phyloP scores from a whole-genome alignment of 2,888 invertebrate genomes.

The Pristionchus mayeri region DNA sequence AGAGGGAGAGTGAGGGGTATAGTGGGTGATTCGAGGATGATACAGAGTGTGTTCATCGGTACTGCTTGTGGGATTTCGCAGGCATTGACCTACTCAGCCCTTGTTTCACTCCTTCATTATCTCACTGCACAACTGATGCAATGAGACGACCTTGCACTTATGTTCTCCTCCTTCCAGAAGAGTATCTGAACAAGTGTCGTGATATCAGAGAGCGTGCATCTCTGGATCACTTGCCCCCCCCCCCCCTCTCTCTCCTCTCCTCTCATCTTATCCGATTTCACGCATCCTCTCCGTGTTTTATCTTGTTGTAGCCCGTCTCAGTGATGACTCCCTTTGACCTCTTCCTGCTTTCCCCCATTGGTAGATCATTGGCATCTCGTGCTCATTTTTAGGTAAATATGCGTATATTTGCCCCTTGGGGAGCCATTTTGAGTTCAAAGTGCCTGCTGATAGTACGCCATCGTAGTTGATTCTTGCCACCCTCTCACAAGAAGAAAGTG shows the following conservation, averaged over 20 bases:
- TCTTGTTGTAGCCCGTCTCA: too few species aligned
- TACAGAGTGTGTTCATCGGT: neutral
- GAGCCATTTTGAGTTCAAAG: too few species aligned
- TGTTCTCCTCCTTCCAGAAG: neutral
- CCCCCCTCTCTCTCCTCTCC: neutral
- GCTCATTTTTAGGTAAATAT: too few species aligned
- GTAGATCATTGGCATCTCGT: too few species aligned
- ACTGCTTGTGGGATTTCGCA: neutral
- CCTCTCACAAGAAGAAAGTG: too few species aligned
- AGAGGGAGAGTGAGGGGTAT: neutral
- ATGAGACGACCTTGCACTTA: neutral
- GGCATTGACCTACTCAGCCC: constrained; percentile 6
- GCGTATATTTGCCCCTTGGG: too few species aligned
- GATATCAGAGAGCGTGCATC: neutral
- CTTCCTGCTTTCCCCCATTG: too few species aligned
- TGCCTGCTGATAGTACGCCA: too few species aligned
- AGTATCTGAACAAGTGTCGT: neutral
- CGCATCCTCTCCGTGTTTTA: neutral
- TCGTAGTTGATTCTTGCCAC: too few species aligned
- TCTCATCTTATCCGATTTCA: neutral
- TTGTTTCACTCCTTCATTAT: neutral
- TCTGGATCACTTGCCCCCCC: neutral
- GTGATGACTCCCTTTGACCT: too few species aligned
- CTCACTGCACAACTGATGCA: neutral
- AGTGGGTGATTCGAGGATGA: neutral